Base-by-base conservation (phyloP, 2,113 vertebrate species). In the Chaetorhynchus papuensis region DNA sequence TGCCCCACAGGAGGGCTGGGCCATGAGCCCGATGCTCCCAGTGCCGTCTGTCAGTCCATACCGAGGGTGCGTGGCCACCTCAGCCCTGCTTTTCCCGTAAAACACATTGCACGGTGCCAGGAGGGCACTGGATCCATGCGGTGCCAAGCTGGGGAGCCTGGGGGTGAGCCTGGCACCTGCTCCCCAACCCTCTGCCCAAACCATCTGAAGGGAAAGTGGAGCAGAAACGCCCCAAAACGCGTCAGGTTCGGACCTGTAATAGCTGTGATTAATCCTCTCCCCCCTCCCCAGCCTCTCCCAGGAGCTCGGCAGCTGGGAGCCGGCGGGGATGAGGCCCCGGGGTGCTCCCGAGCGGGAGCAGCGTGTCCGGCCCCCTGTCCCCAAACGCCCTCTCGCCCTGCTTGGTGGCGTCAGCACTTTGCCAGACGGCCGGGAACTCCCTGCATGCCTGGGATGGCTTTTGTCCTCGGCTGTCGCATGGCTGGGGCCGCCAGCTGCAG, bases 1-100 rank as follows among this genome's bases (percentile, higher is more conserved):
- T n/a, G n/a, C 54, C 41, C 11, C 4, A 1, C 18, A 8, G 70
- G 23, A 68, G 57, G 23, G 15, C 15, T 68, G 28, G 52, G 71
- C 57, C 3, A 19, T 0, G 2, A 79, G 10, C 30, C 16, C 1
- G 0, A 1, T 10, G 41, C 39, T 64, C 41, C 47, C 54, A 3
- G 54, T 28, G 77, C 54, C 4, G 0, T 15, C 11, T 7, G 7
- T 3, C 0, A 0, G 14, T 3, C 47, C 30, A 0, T 1, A 0
- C 30, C 1, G 1, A 49, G 56, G 22, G 10, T 2, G 0, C 17
- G 13, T 19, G 35, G n/a, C 28, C 31, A 7, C 23, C 53, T 79
- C 3, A 1, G 42, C 49, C 23, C 17, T 16, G 42, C 0, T 10
- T 42, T 52, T 14, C 0, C 22, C 61, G 66, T 86, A 66, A 78